Base-by-base conservation (phyloP, 2,888 invertebrate genomes). In the Uropetala carovei region DNA sequence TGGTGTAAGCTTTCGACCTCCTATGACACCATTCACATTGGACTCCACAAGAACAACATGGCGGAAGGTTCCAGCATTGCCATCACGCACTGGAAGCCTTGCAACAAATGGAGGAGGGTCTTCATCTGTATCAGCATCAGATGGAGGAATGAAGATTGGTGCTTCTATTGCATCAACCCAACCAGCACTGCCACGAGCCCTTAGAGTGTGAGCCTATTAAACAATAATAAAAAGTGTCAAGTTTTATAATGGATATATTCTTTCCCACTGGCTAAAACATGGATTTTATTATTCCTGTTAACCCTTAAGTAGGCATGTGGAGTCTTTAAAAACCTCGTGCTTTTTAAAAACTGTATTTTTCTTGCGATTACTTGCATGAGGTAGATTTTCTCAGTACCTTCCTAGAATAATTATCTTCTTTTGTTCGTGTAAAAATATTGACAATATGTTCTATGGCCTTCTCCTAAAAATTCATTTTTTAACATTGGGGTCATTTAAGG, bases 21-120 rank as follows among this genome's bases (percentile, higher is more conserved):
- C 94, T 14, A 64, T 43, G 0, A 64, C 64, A 68, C 89, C 89
- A 68, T 89, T 89, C 64, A 93, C 93, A 84, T 94, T 93, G n/a
- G 60, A 56, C 64, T 89, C 89, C 68, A 94, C 92, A 84, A 93
- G 93, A 18, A 93, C 94, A 86, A 96, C 96, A 94, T 97, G 97
- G 93, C 96, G 96, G 94, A 96, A 96, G 16, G 95, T 96, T 0
- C 96, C 96, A 93, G 96, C 96, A 91, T 95, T 95, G 0, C 95
- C 95, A 94, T 96, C 96, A 0, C 95, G 94, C 59, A 96, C 95
- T 0, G 96, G 96, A 56, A 96, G 94, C 27, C 95, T 95, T 7
- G 96, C 95, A 94, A 96, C 95, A 89, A 96, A 95, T 22, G 95
- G 95, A n/a, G 94, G 93, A 10, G 94, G 93, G 92, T 94, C 94